Conservation (phyloP, 2,888 invertebrate genomes). For the Caprella mutica region DNA sequence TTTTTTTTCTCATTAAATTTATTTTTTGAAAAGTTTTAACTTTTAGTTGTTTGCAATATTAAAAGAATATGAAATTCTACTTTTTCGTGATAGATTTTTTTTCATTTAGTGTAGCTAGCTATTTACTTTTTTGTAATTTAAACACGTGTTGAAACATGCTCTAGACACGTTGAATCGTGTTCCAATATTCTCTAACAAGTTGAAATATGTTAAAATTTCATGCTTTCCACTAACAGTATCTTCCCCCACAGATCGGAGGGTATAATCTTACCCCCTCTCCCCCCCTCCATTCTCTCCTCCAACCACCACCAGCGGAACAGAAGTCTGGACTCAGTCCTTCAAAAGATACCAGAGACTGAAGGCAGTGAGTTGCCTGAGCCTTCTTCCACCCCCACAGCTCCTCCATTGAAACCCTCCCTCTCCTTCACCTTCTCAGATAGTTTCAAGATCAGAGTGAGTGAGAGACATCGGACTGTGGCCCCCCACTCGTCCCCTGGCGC, state of each 20-base stretch:
- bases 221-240: not conserved
- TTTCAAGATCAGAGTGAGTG: slow-evolving; percentile 19
- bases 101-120: too few relatives aligned
- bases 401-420: slow-evolving; percentile 32
- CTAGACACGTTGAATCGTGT: too few relatives aligned
- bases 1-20: too few relatives aligned
- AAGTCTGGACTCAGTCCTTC: slow-evolving; percentile 76
- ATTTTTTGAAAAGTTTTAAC: too few relatives aligned
- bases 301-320: slow-evolving; percentile 67
- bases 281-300: slow-evolving; percentile 40
- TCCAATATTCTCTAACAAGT: too few relatives aligned
- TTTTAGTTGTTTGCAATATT: too few relatives aligned
- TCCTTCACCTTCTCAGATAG: slow-evolving; percentile 29
- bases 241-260: slow-evolving; percentile 50
- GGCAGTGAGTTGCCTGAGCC: slow-evolving; percentile 39
- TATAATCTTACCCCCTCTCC: slow-evolving; percentile 49
- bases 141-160: too few relatives aligned
- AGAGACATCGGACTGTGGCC: not conserved
- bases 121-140: too few relatives aligned
- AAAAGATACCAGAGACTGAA: slow-evolving; percentile 77
- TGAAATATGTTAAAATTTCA: not conserved
- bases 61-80: too few relatives aligned
- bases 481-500: slow-evolving; percentile 36
- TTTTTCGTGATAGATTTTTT: too few relatives aligned
- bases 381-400: slow-evolving; percentile 7